Percentiles rank a stretch among this genome's conserved stretches.
Evolutionary conservation across 2,888 invertebrate species (phyloP).

Genomic region (Dromius quadrimaculatus): DNA sequence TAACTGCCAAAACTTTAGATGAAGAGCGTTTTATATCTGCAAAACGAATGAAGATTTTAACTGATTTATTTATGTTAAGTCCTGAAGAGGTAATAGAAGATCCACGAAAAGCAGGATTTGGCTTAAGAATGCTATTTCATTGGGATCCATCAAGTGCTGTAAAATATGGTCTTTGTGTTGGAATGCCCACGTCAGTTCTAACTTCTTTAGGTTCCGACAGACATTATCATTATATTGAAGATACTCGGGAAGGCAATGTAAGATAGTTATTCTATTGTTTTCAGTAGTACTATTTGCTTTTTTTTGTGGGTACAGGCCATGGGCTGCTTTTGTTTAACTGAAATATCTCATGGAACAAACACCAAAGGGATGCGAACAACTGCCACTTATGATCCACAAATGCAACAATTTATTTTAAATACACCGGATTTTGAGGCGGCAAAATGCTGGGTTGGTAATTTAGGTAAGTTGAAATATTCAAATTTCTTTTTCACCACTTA

Average conservation of each 20-base stretch:
- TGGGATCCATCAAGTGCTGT: conserved; percentile 75
- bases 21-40: conserved; percentile 70
- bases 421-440: conserved; percentile 83
- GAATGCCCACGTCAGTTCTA: conserved; percentile 76
- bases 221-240: conserved; percentile 71
- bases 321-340: conserved; percentile 88
- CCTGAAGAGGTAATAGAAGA: conserved; percentile 68
- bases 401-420: conserved; percentile 79
- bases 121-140: conserved; percentile 70
- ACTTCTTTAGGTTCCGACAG: conserved; percentile 75
- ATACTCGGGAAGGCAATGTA: conserved; percentile 61
- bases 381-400: conserved; percentile 82
- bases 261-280: conserved; percentile 30
- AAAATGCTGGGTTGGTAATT: conserved; percentile 87
- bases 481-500: not conserved
- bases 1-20: conserved; percentile 57
- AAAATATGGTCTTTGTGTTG: conserved; percentile 74
- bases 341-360: conserved; percentile 92
- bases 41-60: conserved; percentile 73
- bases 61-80: conserved; percentile 73
- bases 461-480: conserved; percentile 67
- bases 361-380: conserved; percentile 88
- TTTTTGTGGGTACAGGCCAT: conserved; percentile 65
- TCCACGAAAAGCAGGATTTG: conserved; percentile 67
- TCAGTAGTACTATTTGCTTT: conserved; percentile 15